Evolutionary conservation across 2,113 vertebrate species (phyloP), one percentile per base, ranked within the genome.

Genomic region (Epinephelus cyanopodus): DNA sequence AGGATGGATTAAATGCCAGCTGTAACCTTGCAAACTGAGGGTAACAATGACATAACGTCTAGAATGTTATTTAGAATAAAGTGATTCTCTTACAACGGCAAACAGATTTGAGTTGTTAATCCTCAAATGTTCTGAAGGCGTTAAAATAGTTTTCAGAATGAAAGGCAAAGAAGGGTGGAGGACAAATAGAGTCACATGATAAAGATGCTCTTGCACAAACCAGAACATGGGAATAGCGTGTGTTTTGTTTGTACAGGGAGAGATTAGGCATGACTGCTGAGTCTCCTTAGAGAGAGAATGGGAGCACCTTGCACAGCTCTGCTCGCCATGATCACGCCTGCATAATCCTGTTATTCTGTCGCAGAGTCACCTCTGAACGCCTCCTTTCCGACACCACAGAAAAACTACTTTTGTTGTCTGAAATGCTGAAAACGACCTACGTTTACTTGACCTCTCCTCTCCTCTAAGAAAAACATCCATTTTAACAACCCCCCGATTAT

Each of bases 311-410:
- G 81, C 67, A 70, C 23, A 33, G 68, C 77, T 74, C 58, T 61
- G 81, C 62, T 80, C 29, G 33, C 87, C 81, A 17, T 69, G 19
- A 87, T 87, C 82, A 74, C 61, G 70, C 75, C 81, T 60, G 61
- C 1, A 77, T 90, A 92, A 93, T 92, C 88, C 86, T 60, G 85
- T 90, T 91, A 87, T 54, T 80, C 83, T 68, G 79, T 75, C 62
- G 71, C 61, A 84, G 66, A 82, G 74, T 89, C 82, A 75, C 79
- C 76, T 82, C 74, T 70, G 61, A 85, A 58, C 29, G 54, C 45
- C 85, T 29, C 42, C 57, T 48, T 39, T 67, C 42, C 17, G 2
- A 74, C 54, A 69, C 69, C 19, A 50, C 58, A 57, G 27, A 63
- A 70, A 66, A 64, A 62, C 6, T 2, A 50, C n/a, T 3, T 65